Evolutionary conservation across 1,140 invertebrate species (phyloP).

Genomic region (Neodiprion lecontei): DNA sequence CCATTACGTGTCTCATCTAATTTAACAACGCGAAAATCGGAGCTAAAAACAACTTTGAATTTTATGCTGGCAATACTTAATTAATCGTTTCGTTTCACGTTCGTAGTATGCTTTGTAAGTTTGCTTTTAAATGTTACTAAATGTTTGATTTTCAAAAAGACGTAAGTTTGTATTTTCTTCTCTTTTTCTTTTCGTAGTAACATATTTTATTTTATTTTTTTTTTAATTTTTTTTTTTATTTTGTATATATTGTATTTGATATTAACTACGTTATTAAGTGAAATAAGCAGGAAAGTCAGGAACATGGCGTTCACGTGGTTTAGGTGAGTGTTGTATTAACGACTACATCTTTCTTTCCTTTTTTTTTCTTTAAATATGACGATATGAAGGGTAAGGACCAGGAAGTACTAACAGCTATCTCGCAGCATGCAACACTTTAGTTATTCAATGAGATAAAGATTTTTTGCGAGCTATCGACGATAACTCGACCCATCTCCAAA

Average conservation of each 20-base stretch:
- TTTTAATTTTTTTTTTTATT: conserved; percentile 19
- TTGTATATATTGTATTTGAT: conserved; percentile 30
- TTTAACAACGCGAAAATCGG: conserved; percentile 18
- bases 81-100: background rate
- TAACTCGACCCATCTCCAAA: background rate
- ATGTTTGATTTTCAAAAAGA: conserved; percentile 50
- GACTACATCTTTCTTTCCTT: conserved; percentile 26
- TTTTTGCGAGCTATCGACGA: no score
- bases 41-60: conserved; percentile 8
- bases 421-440: conserved; percentile 39
- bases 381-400: conserved; percentile 39
- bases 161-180: conserved; percentile 25
- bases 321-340: conserved; percentile 32
- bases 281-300: conserved; percentile 48
- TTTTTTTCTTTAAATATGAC: conserved; percentile 25
- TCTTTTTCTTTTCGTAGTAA: conserved; percentile 32
- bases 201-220: conserved; percentile 30
- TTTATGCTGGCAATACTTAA: background rate
- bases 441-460: background rate
- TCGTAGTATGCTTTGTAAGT: conserved; percentile 27
- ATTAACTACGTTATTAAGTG: conserved; percentile 10
- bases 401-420: conserved; percentile 39
- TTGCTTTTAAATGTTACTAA: conserved; percentile 36
- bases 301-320: conserved; percentile 42
- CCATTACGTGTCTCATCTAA: conserved; percentile 7